These are phyloP conservation scores for Podarcis raffonei DNA, from an alignment of 2,113 vertebrate genomes.

Conservation along the genomic window DNA sequence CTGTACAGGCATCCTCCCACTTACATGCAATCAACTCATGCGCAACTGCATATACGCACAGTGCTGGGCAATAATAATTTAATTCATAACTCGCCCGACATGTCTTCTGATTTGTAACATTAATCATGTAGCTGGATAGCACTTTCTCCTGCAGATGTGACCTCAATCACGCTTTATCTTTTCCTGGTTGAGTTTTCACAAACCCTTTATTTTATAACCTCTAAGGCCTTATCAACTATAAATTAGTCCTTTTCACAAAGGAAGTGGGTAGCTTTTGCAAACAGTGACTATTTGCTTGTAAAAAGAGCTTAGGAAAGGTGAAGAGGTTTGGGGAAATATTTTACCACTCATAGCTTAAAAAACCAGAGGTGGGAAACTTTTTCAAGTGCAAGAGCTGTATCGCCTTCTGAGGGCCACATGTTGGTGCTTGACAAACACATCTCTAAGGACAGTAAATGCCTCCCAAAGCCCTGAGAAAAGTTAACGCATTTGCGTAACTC, in stretches of 20 bases:
- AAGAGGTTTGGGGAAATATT: not conserved
- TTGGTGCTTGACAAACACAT: not conserved
- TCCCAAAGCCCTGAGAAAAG: not conserved
- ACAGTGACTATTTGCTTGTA: not conserved
- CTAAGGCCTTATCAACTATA: not conserved
- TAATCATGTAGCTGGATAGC: not conserved
- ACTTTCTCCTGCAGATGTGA: not conserved
- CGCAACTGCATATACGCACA: no score
- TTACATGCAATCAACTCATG: no score
- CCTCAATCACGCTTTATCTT: not conserved
- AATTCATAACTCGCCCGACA: no score
- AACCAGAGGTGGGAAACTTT: not conserved
- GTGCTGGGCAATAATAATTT: no score
- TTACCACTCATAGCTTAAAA: not conserved
- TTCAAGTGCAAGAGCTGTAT: no score
- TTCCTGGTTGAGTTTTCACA: not conserved
- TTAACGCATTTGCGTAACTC: not conserved
- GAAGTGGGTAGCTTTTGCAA: not conserved
- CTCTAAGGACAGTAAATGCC: not conserved
- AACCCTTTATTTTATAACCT: no score
- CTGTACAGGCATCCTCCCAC: not conserved
- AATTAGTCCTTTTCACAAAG: not conserved
- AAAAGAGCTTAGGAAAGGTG: not conserved
- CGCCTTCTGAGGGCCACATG: no score
- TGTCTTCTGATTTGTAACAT: not conserved